A percentile compares a stretch with the other conserved stretches of the same genome.
These are phyloP conservation scores for Trichomalopsis sarcophagae DNA, from an alignment of 1,140 invertebrate species.

Conservation along the genomic window DNA sequence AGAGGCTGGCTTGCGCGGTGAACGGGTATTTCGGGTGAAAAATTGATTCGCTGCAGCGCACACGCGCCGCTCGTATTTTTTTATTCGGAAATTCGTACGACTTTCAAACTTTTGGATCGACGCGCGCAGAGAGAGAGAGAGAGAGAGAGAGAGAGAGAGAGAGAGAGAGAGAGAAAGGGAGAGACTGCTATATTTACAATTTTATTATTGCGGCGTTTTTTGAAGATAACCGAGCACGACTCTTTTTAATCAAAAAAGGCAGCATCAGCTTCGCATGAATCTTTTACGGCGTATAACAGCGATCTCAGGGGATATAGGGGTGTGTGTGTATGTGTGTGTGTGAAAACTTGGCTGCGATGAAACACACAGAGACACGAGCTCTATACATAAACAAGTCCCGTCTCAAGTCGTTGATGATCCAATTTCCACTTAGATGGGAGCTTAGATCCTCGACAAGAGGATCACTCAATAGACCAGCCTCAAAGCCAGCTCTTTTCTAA, in stretches of 20 bases:
- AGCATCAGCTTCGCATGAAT: too few relatives aligned
- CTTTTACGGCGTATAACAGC: too few relatives aligned
- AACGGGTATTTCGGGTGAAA: background rate
- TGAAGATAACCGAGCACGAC: too few relatives aligned
- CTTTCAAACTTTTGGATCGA: background rate
- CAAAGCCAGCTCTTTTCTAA: background rate
- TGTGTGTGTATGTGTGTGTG: too few relatives aligned
- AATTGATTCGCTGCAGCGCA: too few relatives aligned
- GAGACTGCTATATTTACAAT: too few relatives aligned
- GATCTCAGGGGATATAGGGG: too few relatives aligned
- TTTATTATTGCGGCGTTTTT: background rate
- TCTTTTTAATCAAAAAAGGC: too few relatives aligned
- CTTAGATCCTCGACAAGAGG: background rate
- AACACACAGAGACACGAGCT: background rate
- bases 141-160: too few relatives aligned
- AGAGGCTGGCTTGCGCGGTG: background rate
- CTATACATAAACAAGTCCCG: too few relatives aligned
- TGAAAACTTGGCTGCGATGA: background rate
- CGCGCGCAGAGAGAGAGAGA: too few relatives aligned
- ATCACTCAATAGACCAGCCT: background rate
- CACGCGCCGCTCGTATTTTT: background rate
- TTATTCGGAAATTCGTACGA: background rate
- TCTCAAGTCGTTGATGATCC: background rate
- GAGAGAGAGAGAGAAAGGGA: too few relatives aligned
- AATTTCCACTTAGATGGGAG: background rate